These are phyloP conservation scores for Salpingus planirostris DNA, from an alignment of 2,888 invertebrate species.

Conservation along the genomic window DNA sequence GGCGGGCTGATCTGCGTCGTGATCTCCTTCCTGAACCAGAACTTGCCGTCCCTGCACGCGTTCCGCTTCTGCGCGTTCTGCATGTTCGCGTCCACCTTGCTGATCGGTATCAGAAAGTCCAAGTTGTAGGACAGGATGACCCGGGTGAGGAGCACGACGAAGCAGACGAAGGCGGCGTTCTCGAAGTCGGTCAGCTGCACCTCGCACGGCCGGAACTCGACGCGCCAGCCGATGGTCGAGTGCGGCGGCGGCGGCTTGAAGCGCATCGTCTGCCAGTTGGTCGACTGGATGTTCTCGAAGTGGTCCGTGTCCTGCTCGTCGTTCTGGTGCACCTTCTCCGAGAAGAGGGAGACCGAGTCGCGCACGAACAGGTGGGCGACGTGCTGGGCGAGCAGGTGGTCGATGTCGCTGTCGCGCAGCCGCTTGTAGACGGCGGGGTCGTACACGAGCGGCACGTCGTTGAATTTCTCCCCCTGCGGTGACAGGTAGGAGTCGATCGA, in stretches of 20 bases:
- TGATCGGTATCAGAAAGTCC: conserved; percentile 95
- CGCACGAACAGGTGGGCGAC: conserved; percentile 97
- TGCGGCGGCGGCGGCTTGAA: conserved; percentile 98
- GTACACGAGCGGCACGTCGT: conserved; percentile 86
- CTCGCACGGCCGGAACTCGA: conserved; percentile 98
- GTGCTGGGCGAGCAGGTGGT: conserved; percentile 87
- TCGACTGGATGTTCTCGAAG: conserved; percentile 99
- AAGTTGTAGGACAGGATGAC: conserved; percentile 94
- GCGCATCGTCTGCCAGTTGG: conserved; percentile 99
- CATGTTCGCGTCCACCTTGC: conserved; percentile 97
- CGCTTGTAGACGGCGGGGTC: conserved; percentile 76
- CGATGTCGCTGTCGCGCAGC: conserved; percentile 80
- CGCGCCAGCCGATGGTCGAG: conserved; percentile 96
- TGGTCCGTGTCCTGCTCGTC: conserved; percentile 93
- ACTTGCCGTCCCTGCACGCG: conserved; percentile 74
- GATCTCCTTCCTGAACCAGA: conserved; percentile 88
- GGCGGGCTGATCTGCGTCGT: conserved; percentile 45
- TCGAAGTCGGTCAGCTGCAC: conserved; percentile 99
- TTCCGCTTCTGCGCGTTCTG: conserved; percentile 85
- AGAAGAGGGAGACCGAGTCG: conserved; percentile 91
- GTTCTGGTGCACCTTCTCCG: conserved; percentile 90
- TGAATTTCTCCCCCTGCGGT: conserved; percentile 80
- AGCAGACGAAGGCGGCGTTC: conserved; percentile 97
- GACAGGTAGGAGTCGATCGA: conserved; percentile 96
- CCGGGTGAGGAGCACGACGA: conserved; percentile 91